Base-by-base conservation (phyloP, 2,797 vertebrate genomes). In the Ciconia nigra region DNA sequence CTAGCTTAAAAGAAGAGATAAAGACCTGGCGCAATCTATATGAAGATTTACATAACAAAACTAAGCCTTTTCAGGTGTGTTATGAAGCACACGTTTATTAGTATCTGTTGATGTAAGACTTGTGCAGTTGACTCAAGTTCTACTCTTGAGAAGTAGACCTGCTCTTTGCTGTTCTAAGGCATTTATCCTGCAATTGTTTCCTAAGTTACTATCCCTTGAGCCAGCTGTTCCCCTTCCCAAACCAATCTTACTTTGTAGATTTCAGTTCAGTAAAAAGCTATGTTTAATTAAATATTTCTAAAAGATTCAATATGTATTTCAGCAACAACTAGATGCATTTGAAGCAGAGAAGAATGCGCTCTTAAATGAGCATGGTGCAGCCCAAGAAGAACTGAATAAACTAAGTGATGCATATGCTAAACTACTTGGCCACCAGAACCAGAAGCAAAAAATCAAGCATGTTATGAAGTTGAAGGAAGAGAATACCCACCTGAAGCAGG, bases 361-460 rank as follows among this genome's bases (percentile, higher is more conserved):
- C 11, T 93, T 99, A 76, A 99, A 98, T 65, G 98, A 99, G 95
- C 99, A 99, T 0, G 99, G 99, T 47, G 98, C 97, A 16, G 98
- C 99, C 74, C 99, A 99, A 96, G 99, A 99, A 55, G 98, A 99
- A 94, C 93, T 99, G 49, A 99, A 98, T 97, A 99, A 99, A 95
- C 83, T 99, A 63, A 98, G 99, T 5, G 98, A 99, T 24, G 99
- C 99, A 0, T 99, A 99, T 61, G 99, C 99, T n/a, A 98, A 98
- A 41, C 98, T 99, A 90, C 97, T 99, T 94, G 99, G 99, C 44
- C 99, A 99, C 97, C 99, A 99, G 96, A 99, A 99, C 97, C 99
- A 99, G 95, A 99, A 99, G 94, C 99, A 99, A 98, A 99, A 99
- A 98, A 99, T 99, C 97, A 99, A 99, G 83, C 99, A 99, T 41